Evolutionary conservation across 2,888 invertebrate species (phyloP).

Genomic region (Polymixis lichenea): DNA sequence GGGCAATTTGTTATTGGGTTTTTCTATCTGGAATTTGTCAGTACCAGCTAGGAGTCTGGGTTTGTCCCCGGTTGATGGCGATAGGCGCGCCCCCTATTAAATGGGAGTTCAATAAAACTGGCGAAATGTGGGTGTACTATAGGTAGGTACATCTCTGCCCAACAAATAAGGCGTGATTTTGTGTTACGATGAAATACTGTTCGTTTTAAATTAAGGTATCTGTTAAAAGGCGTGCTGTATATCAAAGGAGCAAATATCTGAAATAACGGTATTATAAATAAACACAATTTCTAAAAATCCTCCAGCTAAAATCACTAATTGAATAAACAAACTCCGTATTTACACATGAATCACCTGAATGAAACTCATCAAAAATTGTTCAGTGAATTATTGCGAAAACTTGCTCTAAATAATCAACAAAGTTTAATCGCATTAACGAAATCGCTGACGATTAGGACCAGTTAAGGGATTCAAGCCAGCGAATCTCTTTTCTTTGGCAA

Average conservation of each 20-base stretch:
- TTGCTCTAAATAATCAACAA: conserved; percentile 29
- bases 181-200: too few species aligned
- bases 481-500: conserved; percentile 37
- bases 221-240: neutral
- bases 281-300: neutral
- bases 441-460: conserved; percentile 26
- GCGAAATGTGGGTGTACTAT: too few species aligned
- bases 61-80: too few species aligned
- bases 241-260: neutral
- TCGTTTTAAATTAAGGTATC: neutral
- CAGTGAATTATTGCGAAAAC: conserved; percentile 26
- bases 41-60: too few species aligned
- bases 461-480: conserved; percentile 18
- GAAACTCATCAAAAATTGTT: conserved; percentile 15
- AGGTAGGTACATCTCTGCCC: too few species aligned
- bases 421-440: conserved; percentile 38
- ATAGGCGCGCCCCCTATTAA: too few species aligned
- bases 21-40: too few species aligned
- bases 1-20: too few species aligned
- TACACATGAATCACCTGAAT: conserved; percentile 16
- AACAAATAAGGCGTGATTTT: too few species aligned
- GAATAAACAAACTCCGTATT: conserved; percentile 7
- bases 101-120: too few species aligned
- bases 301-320: neutral
- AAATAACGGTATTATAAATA: neutral